Evolutionary conservation across 2,888 invertebrate species (phyloP).

Genomic region (Caenorhabditis becei): DNA sequence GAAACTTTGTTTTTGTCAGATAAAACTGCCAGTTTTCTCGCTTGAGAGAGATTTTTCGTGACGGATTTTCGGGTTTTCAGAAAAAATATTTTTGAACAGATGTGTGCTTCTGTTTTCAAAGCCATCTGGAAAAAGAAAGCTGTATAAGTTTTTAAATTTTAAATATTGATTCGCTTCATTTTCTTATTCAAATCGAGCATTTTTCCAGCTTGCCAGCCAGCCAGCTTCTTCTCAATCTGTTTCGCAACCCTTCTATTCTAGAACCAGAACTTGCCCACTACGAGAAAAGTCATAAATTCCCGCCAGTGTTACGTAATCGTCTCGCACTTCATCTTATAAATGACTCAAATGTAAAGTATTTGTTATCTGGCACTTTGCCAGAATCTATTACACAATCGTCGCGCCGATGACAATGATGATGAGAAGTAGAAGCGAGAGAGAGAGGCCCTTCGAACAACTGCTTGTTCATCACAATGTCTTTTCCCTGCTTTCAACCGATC

Average conservation of each 20-base stretch:
- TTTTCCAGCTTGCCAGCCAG: too few relatives aligned
- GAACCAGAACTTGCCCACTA: too few relatives aligned
- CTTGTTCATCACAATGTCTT: slow-evolving; percentile 15
- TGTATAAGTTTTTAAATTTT: too few relatives aligned
- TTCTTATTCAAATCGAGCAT: too few relatives aligned
- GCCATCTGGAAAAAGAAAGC: too few relatives aligned
- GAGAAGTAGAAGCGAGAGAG: slow-evolving; percentile 1
- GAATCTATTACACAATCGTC: slow-evolving; percentile 52
- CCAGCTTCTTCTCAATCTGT: too few relatives aligned
- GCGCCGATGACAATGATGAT: slow-evolving; percentile 38
- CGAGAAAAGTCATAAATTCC: slow-evolving; percentile 18
- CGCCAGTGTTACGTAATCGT: slow-evolving; percentile 8
- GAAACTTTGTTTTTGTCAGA: slow-evolving; percentile 12
- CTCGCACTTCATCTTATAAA: slow-evolving; percentile 21
- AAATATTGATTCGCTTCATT: too few relatives aligned
- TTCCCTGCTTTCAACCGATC: slow-evolving; percentile 3
- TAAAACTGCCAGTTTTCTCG: background rate
- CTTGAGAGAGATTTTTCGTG: too few relatives aligned
- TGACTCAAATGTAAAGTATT: slow-evolving; percentile 43
- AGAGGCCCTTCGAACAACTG: slow-evolving; percentile 46
- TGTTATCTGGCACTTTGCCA: slow-evolving; percentile 59
- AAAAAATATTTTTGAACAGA: too few relatives aligned
- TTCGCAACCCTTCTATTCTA: too few relatives aligned
- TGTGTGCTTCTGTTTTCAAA: too few relatives aligned
- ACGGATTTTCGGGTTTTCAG: too few relatives aligned